Percentiles rank a stretch among this genome's conserved stretches.
phyloP scores from a whole-genome alignment of 1,140 invertebrate genomes.

The Drosophila paulistorum region DNA sequence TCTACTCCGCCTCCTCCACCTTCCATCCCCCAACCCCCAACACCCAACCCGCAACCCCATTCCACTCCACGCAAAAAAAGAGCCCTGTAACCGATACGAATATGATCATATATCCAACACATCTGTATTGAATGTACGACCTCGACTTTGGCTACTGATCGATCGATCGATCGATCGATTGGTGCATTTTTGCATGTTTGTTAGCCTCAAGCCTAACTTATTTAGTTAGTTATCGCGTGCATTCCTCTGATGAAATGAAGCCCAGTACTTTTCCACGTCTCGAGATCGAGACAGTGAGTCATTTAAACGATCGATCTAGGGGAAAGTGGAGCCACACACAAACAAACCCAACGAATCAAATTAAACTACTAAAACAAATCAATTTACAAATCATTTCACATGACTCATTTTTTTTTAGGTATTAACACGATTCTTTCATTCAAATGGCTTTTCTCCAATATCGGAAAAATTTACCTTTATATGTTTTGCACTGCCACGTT shows the following conservation, averaged over 20 bases:
- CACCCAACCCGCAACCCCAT: too few relatives aligned
- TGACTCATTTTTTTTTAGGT: too few relatives aligned
- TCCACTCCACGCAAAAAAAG: constrained; percentile 3
- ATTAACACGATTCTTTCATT: too few relatives aligned
- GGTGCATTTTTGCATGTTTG: constrained; percentile 13
- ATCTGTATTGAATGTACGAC: constrained; percentile 37
- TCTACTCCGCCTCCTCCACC: constrained; percentile 21
- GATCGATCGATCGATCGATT: constrained; percentile 38
- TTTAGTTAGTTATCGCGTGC: constrained; percentile 42
- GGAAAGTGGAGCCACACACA: background rate
- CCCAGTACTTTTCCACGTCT: constrained; percentile 16
- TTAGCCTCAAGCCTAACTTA: constrained; percentile 30
- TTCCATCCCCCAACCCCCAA: too few relatives aligned
- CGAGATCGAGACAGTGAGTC: background rate
- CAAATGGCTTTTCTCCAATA: too few relatives aligned
- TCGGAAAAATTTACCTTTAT: too few relatives aligned
- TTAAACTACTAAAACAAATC: background rate
- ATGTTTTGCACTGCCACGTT: background rate
- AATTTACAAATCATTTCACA: too few relatives aligned
- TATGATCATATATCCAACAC: constrained; percentile 14
- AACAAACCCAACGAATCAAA: too few relatives aligned
- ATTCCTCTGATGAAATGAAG: constrained; percentile 10
- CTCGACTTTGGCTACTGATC: constrained; percentile 69
- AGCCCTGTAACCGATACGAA: background rate
- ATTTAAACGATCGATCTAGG: background rate